A percentile compares a stretch with the other conserved stretches of the same genome.
Evolutionary conservation across 2,797 vertebrate species (phyloP).

Genomic region (Phoebastria nigripes): DNA sequence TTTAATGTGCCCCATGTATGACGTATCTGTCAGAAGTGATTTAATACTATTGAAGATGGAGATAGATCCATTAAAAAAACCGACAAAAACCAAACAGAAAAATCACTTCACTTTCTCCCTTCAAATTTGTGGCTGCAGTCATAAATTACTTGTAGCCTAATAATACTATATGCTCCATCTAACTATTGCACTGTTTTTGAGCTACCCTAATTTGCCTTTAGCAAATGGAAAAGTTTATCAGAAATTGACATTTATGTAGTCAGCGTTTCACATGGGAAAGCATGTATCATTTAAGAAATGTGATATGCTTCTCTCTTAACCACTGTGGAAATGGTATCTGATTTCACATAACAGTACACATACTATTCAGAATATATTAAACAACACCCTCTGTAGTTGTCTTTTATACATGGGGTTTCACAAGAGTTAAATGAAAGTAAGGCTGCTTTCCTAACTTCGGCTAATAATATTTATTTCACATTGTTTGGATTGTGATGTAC

Average conservation of each 20-base stretch:
- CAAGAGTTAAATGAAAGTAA: background rate
- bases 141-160: background rate
- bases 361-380: background rate
- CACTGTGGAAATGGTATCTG: background rate
- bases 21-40: background rate
- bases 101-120: background rate
- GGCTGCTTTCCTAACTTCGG: background rate
- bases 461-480: background rate
- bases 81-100: background rate
- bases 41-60: background rate
- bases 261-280: background rate
- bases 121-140: background rate
- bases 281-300: background rate
- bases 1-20: rapidly evolving
- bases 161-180: background rate
- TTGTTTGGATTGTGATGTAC: background rate
- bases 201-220: background rate
- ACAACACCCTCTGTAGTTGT: background rate
- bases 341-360: background rate
- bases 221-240: background rate
- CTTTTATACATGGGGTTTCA: background rate
- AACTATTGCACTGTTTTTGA: background rate
- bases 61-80: background rate
- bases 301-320: background rate
- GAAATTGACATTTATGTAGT: background rate